Evolutionary conservation across 2,797 vertebrate genomes (phyloP), one percentile per base, ranked within the genome.

Genomic region (Semotilus atromaculatus): DNA sequence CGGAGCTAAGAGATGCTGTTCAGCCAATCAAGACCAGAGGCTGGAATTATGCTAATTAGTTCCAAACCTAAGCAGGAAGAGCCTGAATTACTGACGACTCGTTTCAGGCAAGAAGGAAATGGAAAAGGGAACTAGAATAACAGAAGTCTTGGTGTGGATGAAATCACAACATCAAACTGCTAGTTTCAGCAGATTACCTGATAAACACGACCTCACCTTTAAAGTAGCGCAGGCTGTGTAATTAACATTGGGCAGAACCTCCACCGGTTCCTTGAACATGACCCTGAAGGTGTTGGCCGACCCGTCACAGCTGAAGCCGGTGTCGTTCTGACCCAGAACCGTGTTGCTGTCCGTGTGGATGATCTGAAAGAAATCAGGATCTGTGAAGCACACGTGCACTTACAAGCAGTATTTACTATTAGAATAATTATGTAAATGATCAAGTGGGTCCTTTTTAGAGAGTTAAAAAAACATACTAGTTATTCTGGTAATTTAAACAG

Each of bases 301-400:
- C 14, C 98, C 98, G 3, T 99, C 98, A 68, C 98, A 99, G 89
- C 97, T 99, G 91, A 99, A 99, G 4, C 97, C 98, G 0, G 98
- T 99, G 91, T 99, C 98, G 0, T 99, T 99, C 94, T 99, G 97
- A 48, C 98, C 98, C 84, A 99, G 93, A 7, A 98, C 95, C 0
- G 97, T 98, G 94, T 99, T 99, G 85, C 98, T 98, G 95, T 99
- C 98, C 0, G 97, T 99, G 93, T 99, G 98, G 89, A 99, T 98
- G 90, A 99, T 98, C 98, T 99, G 92, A 0, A 62, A 40, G 10
- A 74, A 3, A 60, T 55, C 68, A 55, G 53, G 21, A 3, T 23
- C 53, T 62, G 58, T 62, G n/a, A 62, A 14, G n/a, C n/a, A 60
- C 23, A 26, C 9, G 3, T 2, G 4, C 55, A 14, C n/a, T 60